These are phyloP conservation scores for Microcebus jonahi DNA, from an alignment of 2,113 vertebrate genomes.

Conservation along the genomic window DNA sequence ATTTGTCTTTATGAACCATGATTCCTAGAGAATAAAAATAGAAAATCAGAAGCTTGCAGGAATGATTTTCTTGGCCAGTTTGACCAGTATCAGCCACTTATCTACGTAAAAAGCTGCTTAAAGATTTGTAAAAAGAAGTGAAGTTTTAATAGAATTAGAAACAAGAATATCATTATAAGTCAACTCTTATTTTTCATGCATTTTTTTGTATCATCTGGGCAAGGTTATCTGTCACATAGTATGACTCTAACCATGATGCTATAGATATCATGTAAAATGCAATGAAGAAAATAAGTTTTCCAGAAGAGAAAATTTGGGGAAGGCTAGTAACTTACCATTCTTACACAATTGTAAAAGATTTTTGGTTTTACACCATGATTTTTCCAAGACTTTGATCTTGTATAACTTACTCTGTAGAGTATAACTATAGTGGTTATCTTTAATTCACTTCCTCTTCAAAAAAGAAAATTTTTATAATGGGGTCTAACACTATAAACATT, in stretches of 20 bases:
- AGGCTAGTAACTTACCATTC: neutral
- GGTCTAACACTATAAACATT: constrained; percentile 63
- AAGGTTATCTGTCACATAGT: constrained; percentile 65
- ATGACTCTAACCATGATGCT: neutral
- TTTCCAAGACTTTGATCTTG: constrained; percentile 57
- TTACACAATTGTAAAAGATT: constrained; percentile 29
- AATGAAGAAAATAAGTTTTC: neutral
- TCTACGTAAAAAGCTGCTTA: constrained; percentile 61
- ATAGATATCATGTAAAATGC: neutral
- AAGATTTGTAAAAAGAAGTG: constrained; percentile 52
- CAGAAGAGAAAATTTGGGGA: neutral
- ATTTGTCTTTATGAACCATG: constrained; percentile 37
- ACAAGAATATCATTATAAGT: constrained; percentile 54
- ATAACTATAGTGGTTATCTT: constrained; percentile 29
- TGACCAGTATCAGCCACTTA: neutral
- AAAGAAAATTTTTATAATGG: constrained; percentile 58
- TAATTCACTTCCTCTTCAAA: constrained; percentile 64
- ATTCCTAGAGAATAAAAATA: constrained; percentile 59
- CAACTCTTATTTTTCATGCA: constrained; percentile 70
- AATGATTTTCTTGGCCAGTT: constrained; percentile 62
- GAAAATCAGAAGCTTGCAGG: constrained; percentile 51
- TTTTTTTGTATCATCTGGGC: constrained; percentile 61
- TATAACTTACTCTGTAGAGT: neutral
- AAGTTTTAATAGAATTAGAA: constrained; percentile 71
- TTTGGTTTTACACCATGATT: constrained; percentile 29